These are phyloP conservation scores for Meteorus cinctellus DNA, from an alignment of 2,888 invertebrate genomes.

Conservation along the genomic window DNA sequence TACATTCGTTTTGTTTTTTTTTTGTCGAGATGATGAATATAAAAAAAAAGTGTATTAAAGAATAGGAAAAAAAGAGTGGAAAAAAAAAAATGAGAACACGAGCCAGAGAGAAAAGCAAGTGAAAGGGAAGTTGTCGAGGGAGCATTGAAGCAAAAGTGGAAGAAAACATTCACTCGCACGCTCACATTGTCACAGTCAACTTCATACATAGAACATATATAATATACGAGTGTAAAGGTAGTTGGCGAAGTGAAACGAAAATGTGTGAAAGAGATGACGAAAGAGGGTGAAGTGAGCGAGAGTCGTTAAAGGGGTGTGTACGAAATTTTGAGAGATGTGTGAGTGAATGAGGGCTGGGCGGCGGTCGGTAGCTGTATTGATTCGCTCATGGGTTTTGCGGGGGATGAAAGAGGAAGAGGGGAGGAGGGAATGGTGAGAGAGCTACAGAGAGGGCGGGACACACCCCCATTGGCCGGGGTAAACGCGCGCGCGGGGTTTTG, in stretches of 20 bases:
- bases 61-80: conserved; percentile 17
- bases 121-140: conserved; percentile 50
- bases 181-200: conserved; percentile 30
- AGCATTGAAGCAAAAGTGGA: conserved; percentile 39
- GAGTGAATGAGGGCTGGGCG: conserved; percentile 62
- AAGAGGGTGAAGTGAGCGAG: not conserved
- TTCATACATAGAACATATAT: conserved; percentile 39
- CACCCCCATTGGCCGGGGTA: conserved; percentile 61
- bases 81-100: conserved; percentile 28
- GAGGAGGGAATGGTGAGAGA: conserved; percentile 37
- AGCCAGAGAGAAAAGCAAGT: conserved; percentile 45
- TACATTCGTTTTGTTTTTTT: not conserved
- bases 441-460: conserved; percentile 50
- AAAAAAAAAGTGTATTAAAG: conserved; percentile 1
- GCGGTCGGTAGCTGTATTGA: conserved; percentile 72
- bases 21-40: not conserved
- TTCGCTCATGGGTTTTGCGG: conserved; percentile 64
- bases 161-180: conserved; percentile 12
- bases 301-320: conserved; percentile 46
- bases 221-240: conserved; percentile 46
- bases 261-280: conserved; percentile 30
- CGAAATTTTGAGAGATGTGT: conserved; percentile 42
- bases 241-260: conserved; percentile 44
- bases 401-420: conserved; percentile 51
- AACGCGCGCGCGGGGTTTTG: conserved; percentile 48